phyloP scores from a whole-genome alignment of 2,888 invertebrate species.

The Drosophila parthenogenetica region DNA sequence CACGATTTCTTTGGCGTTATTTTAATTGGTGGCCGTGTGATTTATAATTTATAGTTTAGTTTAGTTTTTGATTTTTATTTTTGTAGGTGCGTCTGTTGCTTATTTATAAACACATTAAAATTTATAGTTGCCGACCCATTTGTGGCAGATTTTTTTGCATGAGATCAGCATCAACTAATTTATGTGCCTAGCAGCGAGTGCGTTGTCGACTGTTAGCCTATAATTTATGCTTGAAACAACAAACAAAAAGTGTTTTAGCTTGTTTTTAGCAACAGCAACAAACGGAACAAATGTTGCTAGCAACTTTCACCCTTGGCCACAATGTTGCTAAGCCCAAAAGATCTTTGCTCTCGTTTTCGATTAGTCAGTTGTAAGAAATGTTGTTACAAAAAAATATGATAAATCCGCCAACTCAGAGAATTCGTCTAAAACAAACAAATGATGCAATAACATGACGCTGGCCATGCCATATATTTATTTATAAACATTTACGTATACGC shows the following conservation, averaged over 20 bases:
- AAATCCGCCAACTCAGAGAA: slow-evolving; percentile 27
- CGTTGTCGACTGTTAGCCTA: slow-evolving; percentile 27
- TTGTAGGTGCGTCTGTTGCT: slow-evolving; percentile 42
- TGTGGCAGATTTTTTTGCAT: slow-evolving; percentile 64
- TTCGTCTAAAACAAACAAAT: slow-evolving; percentile 37
- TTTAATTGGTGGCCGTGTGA: slow-evolving; percentile 59
- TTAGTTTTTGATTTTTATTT: slow-evolving; percentile 11
- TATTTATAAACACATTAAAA: slow-evolving; percentile 77
- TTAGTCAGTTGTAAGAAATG: slow-evolving; percentile 43
- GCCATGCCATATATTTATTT: slow-evolving; percentile 50
- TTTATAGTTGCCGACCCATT: slow-evolving; percentile 63
- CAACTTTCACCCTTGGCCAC: slow-evolving; percentile 39
- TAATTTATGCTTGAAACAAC: slow-evolving; percentile 56
- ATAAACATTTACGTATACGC: slow-evolving; percentile 51
- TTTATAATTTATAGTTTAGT: slow-evolving; percentile 62
- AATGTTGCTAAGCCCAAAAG: slow-evolving; percentile 23
- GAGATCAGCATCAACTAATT: slow-evolving; percentile 67
- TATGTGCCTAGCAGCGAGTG: slow-evolving; percentile 51
- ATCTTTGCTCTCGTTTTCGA: slow-evolving; percentile 20
- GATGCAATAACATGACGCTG: slow-evolving; percentile 41
- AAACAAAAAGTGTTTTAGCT: slow-evolving; percentile 34
- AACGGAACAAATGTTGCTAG: slow-evolving; percentile 28
- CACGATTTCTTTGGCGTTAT: slow-evolving; percentile 10
- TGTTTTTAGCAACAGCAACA: slow-evolving; percentile 28
- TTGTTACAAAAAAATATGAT: neutral